These are phyloP conservation scores for Mimumesa dahlbomi DNA, from an alignment of 2,888 invertebrate genomes.

Conservation along the genomic window DNA sequence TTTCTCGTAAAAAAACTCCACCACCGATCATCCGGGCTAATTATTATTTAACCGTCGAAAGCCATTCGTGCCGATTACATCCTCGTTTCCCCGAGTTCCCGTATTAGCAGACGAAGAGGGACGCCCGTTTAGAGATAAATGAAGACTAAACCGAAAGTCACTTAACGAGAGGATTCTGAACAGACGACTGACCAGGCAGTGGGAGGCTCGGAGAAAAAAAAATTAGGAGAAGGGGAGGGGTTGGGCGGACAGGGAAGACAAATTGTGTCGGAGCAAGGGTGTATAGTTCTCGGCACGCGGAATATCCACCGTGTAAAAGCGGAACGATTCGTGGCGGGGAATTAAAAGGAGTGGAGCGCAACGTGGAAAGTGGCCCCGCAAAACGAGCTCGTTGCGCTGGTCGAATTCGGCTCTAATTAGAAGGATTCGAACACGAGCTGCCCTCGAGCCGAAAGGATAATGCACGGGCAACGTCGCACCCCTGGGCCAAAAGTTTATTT, in stretches of 20 bases:
- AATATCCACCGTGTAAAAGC: conserved; percentile 18
- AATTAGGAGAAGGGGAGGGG: no score
- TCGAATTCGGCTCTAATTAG: conserved; percentile 49
- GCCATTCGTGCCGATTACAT: conserved; percentile 11
- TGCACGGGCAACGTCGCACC: background rate
- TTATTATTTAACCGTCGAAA: no score
- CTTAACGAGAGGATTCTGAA: conserved; percentile 41
- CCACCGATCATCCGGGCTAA: no score
- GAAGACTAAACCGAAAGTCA: conserved; percentile 33
- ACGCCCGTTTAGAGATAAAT: conserved; percentile 14
- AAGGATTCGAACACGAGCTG: conserved; percentile 33
- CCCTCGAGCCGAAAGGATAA: conserved; percentile 21
- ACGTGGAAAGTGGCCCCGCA: conserved; percentile 30
- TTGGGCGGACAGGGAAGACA: conserved; percentile 25
- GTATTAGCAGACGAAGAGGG: no score
- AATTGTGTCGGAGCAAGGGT: conserved; percentile 42
- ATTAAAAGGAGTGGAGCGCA: conserved; percentile 53
- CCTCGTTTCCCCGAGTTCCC: conserved; percentile 8
- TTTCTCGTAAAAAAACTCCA: no score
- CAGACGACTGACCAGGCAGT: background rate
- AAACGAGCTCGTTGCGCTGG: conserved; percentile 42
- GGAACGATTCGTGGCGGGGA: conserved; percentile 31
- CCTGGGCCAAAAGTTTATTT: conserved; percentile 8
- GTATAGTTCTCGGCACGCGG: conserved; percentile 28
- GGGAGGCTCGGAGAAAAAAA: background rate